Evolutionary conservation across 1,140 invertebrate genomes (phyloP), one percentile per base, ranked within the genome.

Genomic region (Monomorium pharaonis): DNA sequence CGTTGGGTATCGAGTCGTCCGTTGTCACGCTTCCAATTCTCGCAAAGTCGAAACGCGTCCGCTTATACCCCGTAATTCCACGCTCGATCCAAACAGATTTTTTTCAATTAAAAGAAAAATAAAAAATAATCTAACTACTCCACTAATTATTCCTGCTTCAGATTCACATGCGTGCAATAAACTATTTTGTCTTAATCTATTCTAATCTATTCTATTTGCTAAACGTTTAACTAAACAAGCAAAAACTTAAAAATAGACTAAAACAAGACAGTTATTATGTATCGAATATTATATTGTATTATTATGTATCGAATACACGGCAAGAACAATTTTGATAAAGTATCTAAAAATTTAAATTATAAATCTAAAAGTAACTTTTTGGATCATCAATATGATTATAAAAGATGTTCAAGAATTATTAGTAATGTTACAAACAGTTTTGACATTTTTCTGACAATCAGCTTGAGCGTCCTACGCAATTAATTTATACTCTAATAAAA

Each of bases 1-100:
- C 72, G 33, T 42, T 14, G 37, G n/a, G 21, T 33, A 58, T 56
- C 33, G n/a, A 42, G n/a, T 65, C 33, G 12, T 65, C 62, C 33
- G 14, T 65, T 44, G 37, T n/a, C 37, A 91, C 90, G 27, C 42
- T 65, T n/a, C 18, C 14, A 7, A 14, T 58, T 80, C 44, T 44
- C 47, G 47, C 51, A 86, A 16, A 47, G 12, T 42, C 37, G 14
- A 44, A 24, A 51, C 42, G 56, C 70, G 56, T 54, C 49, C 63
- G 78, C 37, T 72, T 81, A 21, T 21, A 18, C 24, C 30, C 10
- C 3, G 47, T 18, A 27, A 33, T 69, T 69, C 62, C 47, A 6
- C 14, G 16, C 47, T 30, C 37, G 37, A 47, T 77, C 37, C 37
- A 37, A 63, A 24, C 21, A n/a, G 30, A 33, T 33, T 63, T 63